Percentiles rank a stretch among this genome's conserved stretches.
phyloP scores from a whole-genome alignment of 2,888 invertebrate genomes.

The Cantharis rufa region DNA sequence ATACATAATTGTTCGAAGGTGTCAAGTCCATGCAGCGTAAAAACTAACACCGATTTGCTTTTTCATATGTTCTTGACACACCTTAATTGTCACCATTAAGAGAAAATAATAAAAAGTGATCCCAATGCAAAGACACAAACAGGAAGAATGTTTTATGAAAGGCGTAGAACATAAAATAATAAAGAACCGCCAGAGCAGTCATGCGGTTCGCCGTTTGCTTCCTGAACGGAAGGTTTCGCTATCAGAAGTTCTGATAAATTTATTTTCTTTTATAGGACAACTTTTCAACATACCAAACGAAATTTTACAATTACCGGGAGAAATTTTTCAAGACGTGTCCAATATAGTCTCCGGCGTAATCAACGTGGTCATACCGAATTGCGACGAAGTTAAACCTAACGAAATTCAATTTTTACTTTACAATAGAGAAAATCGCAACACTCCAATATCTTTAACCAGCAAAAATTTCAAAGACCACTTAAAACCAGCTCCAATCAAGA shows the following conservation, averaged over 20 bases:
- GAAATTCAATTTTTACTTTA: conserved; percentile 10
- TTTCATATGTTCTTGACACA: not conserved
- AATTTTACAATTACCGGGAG: conserved; percentile 1
- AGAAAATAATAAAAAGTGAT: not conserved
- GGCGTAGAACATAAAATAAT: not conserved
- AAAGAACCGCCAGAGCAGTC: not conserved
- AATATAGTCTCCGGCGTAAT: conserved; percentile 9
- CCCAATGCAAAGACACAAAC: not conserved
- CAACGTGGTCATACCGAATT: conserved; percentile 16
- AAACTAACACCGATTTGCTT: not conserved
- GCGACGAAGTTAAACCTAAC: conserved; percentile 4
- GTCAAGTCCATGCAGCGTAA: not conserved
- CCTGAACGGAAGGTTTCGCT: not conserved
- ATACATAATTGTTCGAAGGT: not conserved
- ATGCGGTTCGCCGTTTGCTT: not conserved
- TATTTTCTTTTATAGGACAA: conserved; percentile 12
- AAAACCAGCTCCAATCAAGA: conserved; percentile 8
- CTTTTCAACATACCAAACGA: conserved; percentile 6
- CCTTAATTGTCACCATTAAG: not conserved
- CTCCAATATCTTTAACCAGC: conserved; percentile 6
- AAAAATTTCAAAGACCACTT: conserved; percentile 5
- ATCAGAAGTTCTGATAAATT: not conserved
- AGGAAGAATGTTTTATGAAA: not conserved
- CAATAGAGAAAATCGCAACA: conserved; percentile 4
- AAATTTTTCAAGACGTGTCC: conserved; percentile 10